A percentile compares a stretch with the other conserved stretches of the same genome.
phyloP scores from a whole-genome alignment of 2,113 vertebrate species.

The Dipodomys ordii region DNA sequence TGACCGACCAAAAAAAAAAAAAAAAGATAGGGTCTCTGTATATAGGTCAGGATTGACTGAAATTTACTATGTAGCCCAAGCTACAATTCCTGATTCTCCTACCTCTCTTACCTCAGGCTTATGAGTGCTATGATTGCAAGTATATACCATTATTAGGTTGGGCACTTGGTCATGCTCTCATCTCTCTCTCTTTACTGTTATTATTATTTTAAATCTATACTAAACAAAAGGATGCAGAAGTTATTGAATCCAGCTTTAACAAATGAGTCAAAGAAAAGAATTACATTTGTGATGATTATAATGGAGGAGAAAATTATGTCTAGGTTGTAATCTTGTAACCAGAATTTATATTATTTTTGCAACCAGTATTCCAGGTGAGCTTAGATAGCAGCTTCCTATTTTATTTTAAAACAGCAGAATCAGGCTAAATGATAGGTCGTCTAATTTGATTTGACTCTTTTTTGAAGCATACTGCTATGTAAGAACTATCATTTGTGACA shows the following conservation, averaged over 20 bases:
- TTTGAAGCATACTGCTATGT: not conserved
- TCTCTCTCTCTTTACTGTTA: no score
- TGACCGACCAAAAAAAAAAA: no score
- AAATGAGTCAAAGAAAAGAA: not conserved
- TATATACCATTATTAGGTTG: not conserved
- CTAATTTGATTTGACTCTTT: not conserved
- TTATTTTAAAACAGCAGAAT: not conserved
- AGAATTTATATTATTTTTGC: not conserved
- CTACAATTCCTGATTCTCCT: not conserved
- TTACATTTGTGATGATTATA: not conserved
- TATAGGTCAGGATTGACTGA: not conserved
- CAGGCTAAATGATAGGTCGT: not conserved
- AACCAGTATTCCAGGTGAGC: not conserved
- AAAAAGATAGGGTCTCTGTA: not conserved
- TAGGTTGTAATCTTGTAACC: not conserved
- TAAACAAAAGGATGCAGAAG: constrained; percentile 1
- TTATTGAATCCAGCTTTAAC: not conserved
- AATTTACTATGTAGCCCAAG: not conserved
- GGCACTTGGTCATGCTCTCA: not conserved
- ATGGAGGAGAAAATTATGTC: not conserved
- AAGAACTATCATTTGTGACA: constrained; percentile 18
- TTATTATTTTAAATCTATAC: not conserved
- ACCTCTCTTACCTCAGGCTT: not conserved
- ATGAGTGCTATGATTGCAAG: not conserved
- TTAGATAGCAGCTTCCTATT: not conserved